phyloP scores from a whole-genome alignment of 2,888 invertebrate genomes.

The Octodonta nipae region DNA sequence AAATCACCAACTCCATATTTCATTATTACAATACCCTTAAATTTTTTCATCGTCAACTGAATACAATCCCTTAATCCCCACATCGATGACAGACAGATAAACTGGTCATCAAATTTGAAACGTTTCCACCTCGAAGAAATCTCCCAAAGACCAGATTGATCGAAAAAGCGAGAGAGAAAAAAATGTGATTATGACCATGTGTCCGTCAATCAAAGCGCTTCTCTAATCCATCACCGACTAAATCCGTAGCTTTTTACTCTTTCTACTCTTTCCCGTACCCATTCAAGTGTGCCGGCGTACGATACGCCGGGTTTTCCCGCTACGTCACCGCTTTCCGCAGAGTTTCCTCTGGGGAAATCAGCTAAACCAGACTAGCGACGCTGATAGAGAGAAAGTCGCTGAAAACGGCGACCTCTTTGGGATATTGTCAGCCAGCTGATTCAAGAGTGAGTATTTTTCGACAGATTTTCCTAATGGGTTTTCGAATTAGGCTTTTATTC shows the following conservation, averaged over 20 bases:
- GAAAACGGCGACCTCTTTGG: constrained; percentile 9
- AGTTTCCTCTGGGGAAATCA: constrained; percentile 35
- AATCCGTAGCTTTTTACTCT: too few relatives aligned
- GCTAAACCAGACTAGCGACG: constrained; percentile 12
- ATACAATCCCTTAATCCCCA: too few relatives aligned
- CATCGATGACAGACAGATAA: too few relatives aligned
- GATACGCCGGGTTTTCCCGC: constrained; percentile 32
- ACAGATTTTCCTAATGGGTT: constrained; percentile 11
- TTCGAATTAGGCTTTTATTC: constrained; percentile 14
- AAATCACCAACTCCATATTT: too few relatives aligned
- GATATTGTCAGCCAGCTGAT: constrained; percentile 6
- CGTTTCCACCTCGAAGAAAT: too few relatives aligned
- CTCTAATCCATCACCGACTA: constrained; percentile 32
- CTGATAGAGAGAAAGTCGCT: constrained; percentile 4
- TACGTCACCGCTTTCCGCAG: too few relatives aligned
- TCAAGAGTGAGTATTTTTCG: constrained; percentile 10
- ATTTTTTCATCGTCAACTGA: too few relatives aligned
- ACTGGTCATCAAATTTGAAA: too few relatives aligned
- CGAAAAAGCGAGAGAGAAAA: neutral
- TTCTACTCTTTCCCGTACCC: constrained; percentile 31
- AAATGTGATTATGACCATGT: constrained; percentile 12
- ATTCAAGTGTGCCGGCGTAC: constrained; percentile 37
- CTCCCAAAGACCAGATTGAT: too few relatives aligned
- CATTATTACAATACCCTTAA: too few relatives aligned
- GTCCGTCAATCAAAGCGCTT: constrained; percentile 20